Evolutionary conservation across 2,797 vertebrate genomes (phyloP), one percentile per base, ranked within the genome.

Genomic region (Syncerus caffer): DNA sequence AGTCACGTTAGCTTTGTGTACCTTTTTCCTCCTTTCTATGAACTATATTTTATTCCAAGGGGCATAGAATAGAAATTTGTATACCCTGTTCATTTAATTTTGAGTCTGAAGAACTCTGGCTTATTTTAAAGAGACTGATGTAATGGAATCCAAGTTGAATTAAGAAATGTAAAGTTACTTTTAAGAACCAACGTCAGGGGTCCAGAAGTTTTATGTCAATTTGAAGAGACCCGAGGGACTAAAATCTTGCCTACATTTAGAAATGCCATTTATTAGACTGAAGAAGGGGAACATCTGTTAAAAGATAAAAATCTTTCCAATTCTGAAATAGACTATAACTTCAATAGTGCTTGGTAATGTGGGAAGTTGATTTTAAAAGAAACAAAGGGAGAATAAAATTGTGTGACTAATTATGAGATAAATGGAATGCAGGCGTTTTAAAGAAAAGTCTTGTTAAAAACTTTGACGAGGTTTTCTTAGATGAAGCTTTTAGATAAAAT

Each of bases 231-330:
- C 13, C 13, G 42, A 95, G 62, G 71, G 27, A 76, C 50, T 62
- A 84, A 96, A 96, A 86, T 53, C 9, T 38, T 95, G 67, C 14
- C 90, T 96, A 58, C 64, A 85, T 95, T 95, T 95, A 96, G 92
- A 76, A 95, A 57, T 89, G 31, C 47, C 51, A 17, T 93, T 97
- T 95, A 86, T 87, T 85, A 88, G 62, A n/a, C 95, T 34, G n/a
- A 91, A 94, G 55, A 42, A 53, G n/a, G 45, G 47, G 27, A 19
- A 60, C 45, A 92, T 90, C 86, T 96, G 34, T 84, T 96, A 84
- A 92, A 92, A 95, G 74, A 83, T 90, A 95, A 96, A 96, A 89
- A 78, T 88, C 67, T 90, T 96, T 83, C 71, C 62, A 60, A 85
- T 67, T 96, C 87, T 85, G 34, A 85, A 95, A 85, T 78, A 97